Conservation (phyloP, 2,113 vertebrate genomes). For the Sphaerodactylus townsendi region DNA sequence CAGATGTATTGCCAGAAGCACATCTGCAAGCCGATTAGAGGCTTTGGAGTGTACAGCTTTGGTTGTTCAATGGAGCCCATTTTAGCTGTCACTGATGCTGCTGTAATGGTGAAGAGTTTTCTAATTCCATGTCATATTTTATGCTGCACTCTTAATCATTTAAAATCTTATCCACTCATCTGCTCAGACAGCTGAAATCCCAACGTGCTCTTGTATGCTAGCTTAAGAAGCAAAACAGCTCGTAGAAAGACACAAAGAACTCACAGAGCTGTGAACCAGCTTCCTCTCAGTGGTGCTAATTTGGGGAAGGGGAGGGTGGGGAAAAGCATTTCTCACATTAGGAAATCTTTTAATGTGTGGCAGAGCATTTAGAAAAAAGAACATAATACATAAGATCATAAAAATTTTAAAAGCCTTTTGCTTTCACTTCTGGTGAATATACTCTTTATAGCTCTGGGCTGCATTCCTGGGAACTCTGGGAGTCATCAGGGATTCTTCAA, state of each 20-base stretch:
- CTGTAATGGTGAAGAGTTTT: not conserved
- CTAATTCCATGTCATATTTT: constrained; percentile 28
- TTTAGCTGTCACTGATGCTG: constrained; percentile 6
- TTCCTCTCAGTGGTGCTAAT: not conserved
- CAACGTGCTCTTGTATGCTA: constrained; percentile 7
- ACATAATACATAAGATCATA: not conserved
- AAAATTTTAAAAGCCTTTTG: not conserved
- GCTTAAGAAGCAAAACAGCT: not conserved
- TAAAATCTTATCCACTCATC: constrained; percentile 38
- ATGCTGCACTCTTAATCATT: constrained; percentile 11
- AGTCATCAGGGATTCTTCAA: not conserved
- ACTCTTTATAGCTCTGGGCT: not conserved
- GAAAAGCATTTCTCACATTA: not conserved
- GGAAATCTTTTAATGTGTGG: constrained; percentile 20
- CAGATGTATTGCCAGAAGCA: not conserved
- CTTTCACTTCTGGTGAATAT: constrained; percentile 22
- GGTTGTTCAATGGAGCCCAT: not conserved
- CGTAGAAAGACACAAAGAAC: not conserved
- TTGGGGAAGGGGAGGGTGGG: not conserved
- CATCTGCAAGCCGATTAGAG: not conserved
- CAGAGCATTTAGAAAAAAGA: constrained; percentile 15
- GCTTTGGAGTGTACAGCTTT: not conserved
- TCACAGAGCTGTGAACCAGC: not conserved
- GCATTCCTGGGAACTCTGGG: not conserved
- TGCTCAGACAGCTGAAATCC: not conserved